Conservation (phyloP, 2,888 invertebrate genomes). For the Philaethria dido region DNA sequence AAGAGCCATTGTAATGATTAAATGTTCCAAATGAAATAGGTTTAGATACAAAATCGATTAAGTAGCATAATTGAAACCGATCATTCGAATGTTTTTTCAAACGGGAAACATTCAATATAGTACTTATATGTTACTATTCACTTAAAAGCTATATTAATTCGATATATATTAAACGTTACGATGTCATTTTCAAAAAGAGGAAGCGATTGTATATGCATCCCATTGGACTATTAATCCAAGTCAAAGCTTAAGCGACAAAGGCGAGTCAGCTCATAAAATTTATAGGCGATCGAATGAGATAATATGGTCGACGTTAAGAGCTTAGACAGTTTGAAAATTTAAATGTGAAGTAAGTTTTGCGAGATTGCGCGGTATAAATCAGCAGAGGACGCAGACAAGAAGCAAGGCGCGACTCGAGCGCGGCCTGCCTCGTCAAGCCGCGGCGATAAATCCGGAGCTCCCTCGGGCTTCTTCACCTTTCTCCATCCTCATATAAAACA, state of each 20-base stretch:
- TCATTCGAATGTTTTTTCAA: not conserved
- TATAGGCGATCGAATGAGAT: conserved; percentile 84
- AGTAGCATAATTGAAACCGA: conserved; percentile 10
- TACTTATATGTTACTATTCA: not conserved
- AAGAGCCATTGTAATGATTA: conserved; percentile 20
- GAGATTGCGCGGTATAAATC: conserved; percentile 83
- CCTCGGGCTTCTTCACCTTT: conserved; percentile 76
- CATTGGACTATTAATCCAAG: conserved; percentile 74
- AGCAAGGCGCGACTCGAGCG: conserved; percentile 55
- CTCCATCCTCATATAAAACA: conserved; percentile 66
- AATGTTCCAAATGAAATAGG: conserved; percentile 15
- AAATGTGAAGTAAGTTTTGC: conserved; percentile 85
- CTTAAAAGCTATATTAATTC: not conserved
- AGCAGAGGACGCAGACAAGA: conserved; percentile 60
- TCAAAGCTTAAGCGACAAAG: conserved; percentile 76
- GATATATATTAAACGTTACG: not conserved
- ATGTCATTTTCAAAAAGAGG: conserved; percentile 47
- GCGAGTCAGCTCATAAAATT: conserved; percentile 82
- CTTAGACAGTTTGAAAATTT: conserved; percentile 84
- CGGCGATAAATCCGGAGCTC: conserved; percentile 80
- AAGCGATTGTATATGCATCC: conserved; percentile 53
- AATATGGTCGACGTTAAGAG: conserved; percentile 83
- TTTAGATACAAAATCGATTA: conserved; percentile 20
- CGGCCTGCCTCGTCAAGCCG: conserved; percentile 61
- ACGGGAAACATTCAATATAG: not conserved